Evolutionary conservation across 2,888 invertebrate species (phyloP), one percentile per base, ranked within the genome.

Genomic region (Apamea crenata): DNA sequence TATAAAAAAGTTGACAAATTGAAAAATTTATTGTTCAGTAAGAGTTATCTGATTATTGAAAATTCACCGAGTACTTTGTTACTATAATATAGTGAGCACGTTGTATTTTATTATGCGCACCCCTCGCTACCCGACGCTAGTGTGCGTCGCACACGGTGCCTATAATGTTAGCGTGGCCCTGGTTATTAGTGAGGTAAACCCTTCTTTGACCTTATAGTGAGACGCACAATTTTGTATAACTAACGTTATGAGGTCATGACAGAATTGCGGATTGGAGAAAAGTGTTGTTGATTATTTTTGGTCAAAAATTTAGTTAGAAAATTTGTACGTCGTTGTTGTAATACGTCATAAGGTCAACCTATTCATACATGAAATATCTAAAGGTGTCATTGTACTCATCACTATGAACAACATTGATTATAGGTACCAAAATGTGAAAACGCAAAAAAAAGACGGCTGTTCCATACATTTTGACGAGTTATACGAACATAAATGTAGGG

Each of bases 161-260:
- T 65, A 80, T 82, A 80, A 84, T 73, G 80, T 80, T 84, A 59
- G 73, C 85, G 80, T 84, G 85, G 80, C 85, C 50, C 72, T 50
- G 40, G 82, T 85, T 84, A 82, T 82, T 82, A 80, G 80, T 59
- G 73, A 73, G 85, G 85, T 72, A 82, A 80, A 80, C 80, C 82
- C 73, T 82, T 84, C 59, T 36, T 69, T 82, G 85, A 82, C 80
- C 81, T 73, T 82, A 83, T 72, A 82, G 72, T 72, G 68, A 84
- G 80, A 69, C 84, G 68, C 50, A 79, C 70, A 79, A 84, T 78
- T 81, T 84, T 66, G 70, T 84, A 66, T 71, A 84, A 44, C 21
- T 71, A 78, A 66, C 66, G 32, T 44, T 81, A 53, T 61, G 70
- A 84, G 44, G 79, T 84, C 70, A 84, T 66, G 53, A 71, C 65